Evolutionary conservation across 2,113 vertebrate genomes (phyloP), one percentile per base, ranked within the genome.

Genomic region (Cromileptes altivelis): DNA sequence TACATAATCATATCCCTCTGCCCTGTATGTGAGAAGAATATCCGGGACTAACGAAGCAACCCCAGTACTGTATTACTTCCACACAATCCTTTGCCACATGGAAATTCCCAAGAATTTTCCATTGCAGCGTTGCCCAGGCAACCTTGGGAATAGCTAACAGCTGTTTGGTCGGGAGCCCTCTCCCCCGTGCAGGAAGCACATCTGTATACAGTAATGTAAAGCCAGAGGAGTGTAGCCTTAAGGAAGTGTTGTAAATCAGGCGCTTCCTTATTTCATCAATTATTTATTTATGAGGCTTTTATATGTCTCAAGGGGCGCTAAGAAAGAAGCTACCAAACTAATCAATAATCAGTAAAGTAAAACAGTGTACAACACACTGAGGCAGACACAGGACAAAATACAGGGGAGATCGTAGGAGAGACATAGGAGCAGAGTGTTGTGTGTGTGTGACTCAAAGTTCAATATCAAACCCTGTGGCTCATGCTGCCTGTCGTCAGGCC

Each of bases 41-140:
- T 50, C 14, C 25, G 14, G 17, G 63, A 62, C 27, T 70, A 50
- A 55, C n/a, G 15, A 60, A 73, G 45, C 42, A 72, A 76, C 42
- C 56, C 40, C n/a, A 0, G 25, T 19, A 13, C 67, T 57, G 75
- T 53, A 25, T 64, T 49, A n/a, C 73, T 70, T 75, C 42, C 65
- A 68, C 56, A 58, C 61, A 67, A 58, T 81, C 72, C 76, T 61
- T 69, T 81, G 70, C 60, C 80, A 82, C 81, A 86, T 73, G 85
- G 80, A 84, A 90, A 74, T 81, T 85, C 64, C 82, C 81, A 78
- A 88, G 87, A 93, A 91, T 91, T 93, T 94, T 94, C 94, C 94
- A 92, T 88, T 93, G 80, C 85, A 68, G 21, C 2, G 91, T 93
- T 92, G 65, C 91, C 90, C 50, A 17, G 89, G 85, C 75, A 93